A percentile compares a stretch with the other conserved stretches of the same genome.
These are phyloP conservation scores for Leptestheria dahalacensis DNA, from an alignment of 1,140 invertebrate genomes.

Conservation along the genomic window DNA sequence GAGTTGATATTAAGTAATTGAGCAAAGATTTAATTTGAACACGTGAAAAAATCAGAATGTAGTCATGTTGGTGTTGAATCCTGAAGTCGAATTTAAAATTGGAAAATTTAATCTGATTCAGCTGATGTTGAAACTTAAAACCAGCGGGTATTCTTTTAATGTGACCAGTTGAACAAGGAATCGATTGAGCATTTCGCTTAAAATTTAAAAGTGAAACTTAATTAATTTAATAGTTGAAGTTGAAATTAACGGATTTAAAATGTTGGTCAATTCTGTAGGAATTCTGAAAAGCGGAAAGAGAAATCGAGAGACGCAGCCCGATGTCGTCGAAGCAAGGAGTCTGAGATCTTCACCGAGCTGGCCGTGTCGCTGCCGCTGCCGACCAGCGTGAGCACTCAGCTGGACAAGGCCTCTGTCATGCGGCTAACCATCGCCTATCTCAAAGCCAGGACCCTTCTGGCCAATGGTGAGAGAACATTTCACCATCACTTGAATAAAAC, in stretches of 20 bases:
- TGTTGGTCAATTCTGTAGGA: slow-evolving; percentile 38
- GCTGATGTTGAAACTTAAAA: no score
- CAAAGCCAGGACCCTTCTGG: slow-evolving; percentile 64
- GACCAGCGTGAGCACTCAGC: slow-evolving; percentile 50
- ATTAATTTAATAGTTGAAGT: background rate
- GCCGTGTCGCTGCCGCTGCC: slow-evolving; percentile 63
- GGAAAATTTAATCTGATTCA: no score
- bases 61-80: no score
- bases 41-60: no score
- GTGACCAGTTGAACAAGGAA: no score
- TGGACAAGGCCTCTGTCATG: slow-evolving; percentile 93
- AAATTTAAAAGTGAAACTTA: no score
- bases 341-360: slow-evolving; percentile 82
- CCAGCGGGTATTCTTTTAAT: no score
- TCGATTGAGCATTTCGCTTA: no score
- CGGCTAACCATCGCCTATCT: slow-evolving; percentile 81
- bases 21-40: no score
- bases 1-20: no score
- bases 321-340: slow-evolving; percentile 78
- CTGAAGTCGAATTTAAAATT: no score
- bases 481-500: no score
- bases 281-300: slow-evolving; percentile 90
- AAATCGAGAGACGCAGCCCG: slow-evolving; percentile 88
- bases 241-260: background rate
- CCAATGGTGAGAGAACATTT: slow-evolving; percentile 42